A percentile compares a stretch with the other conserved stretches of the same genome.
Conservation (phyloP, 2,888 invertebrate genomes). For the Entomobrya multifasciata region DNA sequence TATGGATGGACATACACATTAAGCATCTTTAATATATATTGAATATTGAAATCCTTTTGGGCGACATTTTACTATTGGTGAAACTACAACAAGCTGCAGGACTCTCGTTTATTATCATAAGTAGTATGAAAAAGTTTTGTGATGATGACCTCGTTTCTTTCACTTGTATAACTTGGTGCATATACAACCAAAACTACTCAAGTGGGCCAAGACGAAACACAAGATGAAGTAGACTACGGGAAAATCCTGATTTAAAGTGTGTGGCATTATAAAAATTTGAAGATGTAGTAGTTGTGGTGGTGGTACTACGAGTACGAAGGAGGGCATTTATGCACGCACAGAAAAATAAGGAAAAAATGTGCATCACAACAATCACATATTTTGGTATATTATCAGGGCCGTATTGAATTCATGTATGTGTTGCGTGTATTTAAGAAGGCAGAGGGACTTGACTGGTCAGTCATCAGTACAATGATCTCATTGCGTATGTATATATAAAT, state of each 20-base stretch:
- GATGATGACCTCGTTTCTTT: conserved; percentile 68
- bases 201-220: conserved; percentile 55
- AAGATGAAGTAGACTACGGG: conserved; percentile 48
- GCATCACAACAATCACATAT: conserved; percentile 24
- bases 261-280: conserved; percentile 36
- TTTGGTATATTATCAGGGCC: conserved; percentile 3
- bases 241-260: conserved; percentile 71
- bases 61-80: conserved; percentile 43
- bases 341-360: conserved; percentile 18
- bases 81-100: conserved; percentile 58
- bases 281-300: conserved; percentile 24
- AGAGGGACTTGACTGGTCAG: conserved; percentile 7
- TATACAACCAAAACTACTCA: conserved; percentile 48
- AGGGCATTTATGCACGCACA: background rate
- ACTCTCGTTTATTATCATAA: conserved; percentile 59
- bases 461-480: background rate
- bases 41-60: conserved; percentile 40
- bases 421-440: background rate
- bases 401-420: background rate
- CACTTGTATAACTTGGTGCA: conserved; percentile 50
- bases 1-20: no score
- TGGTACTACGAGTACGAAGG: background rate
- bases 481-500: conserved; percentile 9
- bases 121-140: no score
- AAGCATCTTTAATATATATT: background rate